Percentiles rank a stretch among this genome's conserved stretches.
Evolutionary conservation across 2,888 invertebrate species (phyloP).

Genomic region (Emesis russula): DNA sequence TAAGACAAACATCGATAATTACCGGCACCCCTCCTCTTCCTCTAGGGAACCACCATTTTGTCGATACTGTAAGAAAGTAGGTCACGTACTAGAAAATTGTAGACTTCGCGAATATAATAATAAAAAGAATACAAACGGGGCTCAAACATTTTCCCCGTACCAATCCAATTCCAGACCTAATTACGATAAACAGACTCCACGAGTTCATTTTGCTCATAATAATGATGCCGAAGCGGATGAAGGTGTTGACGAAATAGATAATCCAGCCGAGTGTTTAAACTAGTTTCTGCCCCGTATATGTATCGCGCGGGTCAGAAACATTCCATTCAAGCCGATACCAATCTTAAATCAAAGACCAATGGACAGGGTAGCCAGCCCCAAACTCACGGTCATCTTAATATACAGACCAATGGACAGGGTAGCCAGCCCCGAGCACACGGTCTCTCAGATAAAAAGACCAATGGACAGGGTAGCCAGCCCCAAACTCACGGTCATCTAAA

Average conservation of each 20-base stretch:
- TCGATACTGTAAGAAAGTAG: not conserved
- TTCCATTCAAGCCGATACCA: not conserved
- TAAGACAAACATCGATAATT: not conserved
- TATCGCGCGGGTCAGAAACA: conserved; percentile 4
- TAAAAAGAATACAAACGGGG: not conserved
- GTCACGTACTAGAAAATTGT: not conserved
- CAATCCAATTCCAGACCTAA: not conserved
- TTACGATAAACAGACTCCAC: not conserved
- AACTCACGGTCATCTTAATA: too few species aligned
- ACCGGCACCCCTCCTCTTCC: not conserved
- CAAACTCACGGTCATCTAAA: too few species aligned
- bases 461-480: too few species aligned
- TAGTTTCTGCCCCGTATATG: not conserved
- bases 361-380: too few species aligned
- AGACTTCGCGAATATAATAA: not conserved
- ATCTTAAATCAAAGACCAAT: too few species aligned
- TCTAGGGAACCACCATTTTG: not conserved
- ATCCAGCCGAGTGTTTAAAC: not conserved
- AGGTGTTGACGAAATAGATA: not conserved
- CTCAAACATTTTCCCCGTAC: not conserved
- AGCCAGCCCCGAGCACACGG: too few species aligned
- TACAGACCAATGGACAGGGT: too few species aligned
- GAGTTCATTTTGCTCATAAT: not conserved
- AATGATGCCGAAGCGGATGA: not conserved
- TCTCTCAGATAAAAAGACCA: too few species aligned